These are phyloP conservation scores for Ditula angustiorana DNA, from an alignment of 2,888 invertebrate genomes.

Conservation along the genomic window DNA sequence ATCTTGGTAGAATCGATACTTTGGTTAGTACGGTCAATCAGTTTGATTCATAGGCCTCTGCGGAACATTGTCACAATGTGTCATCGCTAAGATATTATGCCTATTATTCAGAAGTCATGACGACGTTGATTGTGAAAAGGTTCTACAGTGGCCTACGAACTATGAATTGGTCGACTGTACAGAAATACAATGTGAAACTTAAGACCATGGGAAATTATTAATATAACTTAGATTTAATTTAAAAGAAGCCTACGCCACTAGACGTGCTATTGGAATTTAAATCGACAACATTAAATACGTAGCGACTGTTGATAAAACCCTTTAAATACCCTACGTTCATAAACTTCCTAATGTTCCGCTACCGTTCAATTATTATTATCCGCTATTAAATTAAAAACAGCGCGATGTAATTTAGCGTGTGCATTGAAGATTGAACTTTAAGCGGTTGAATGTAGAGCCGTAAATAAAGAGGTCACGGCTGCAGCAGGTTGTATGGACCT, in stretches of 20 bases:
- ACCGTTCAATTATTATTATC: neutral
- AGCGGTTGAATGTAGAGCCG: neutral
- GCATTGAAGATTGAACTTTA: neutral
- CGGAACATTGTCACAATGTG: too few species aligned
- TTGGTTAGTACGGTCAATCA: too few species aligned
- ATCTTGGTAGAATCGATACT: too few species aligned
- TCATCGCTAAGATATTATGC: too few species aligned
- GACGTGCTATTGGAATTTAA: neutral
- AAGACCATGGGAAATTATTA: too few species aligned
- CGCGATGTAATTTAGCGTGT: neutral
- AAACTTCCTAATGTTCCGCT: slow-evolving; percentile 4
- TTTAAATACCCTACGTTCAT: slow-evolving; percentile 11
- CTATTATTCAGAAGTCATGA: too few species aligned
- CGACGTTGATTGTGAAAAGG: too few species aligned
- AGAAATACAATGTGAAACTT: too few species aligned
- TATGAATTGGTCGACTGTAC: too few species aligned
- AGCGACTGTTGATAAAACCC: neutral
- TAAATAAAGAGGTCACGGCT: neutral
- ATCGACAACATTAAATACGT: neutral
- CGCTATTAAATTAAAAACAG: neutral
- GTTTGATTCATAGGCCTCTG: too few species aligned
- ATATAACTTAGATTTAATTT: too few species aligned
- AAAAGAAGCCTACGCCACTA: neutral
- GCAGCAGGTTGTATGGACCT: neutral
- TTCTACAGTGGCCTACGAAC: too few species aligned